Evolutionary conservation across 2,797 vertebrate species (phyloP).

Genomic region (Hippoglossus hippoglossus): DNA sequence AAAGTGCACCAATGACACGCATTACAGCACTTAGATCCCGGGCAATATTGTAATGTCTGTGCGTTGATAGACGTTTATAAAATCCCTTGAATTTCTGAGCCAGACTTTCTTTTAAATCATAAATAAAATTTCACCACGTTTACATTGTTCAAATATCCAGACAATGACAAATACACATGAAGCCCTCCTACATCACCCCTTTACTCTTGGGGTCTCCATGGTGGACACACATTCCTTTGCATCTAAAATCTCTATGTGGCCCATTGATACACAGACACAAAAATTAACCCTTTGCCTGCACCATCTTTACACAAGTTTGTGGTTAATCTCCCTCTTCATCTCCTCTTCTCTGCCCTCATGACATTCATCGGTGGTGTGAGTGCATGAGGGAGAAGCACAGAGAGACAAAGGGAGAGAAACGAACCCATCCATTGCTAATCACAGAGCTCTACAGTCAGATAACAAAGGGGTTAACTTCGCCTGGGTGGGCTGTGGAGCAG

Average conservation of each 20-base stretch:
- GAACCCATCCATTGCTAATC: slow-evolving; percentile 77
- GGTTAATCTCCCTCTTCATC: slow-evolving; percentile 46
- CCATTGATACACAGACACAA: slow-evolving; percentile 27
- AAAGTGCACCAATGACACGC: too few relatives aligned
- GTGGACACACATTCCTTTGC: slow-evolving; percentile 56
- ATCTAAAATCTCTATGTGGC: slow-evolving; percentile 57
- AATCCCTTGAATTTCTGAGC: too few relatives aligned
- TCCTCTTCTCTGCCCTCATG: slow-evolving; percentile 36
- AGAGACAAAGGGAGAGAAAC: slow-evolving; percentile 61
- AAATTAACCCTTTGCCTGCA: slow-evolving; percentile 50
- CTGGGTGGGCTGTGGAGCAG: slow-evolving; percentile 78
- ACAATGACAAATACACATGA: too few relatives aligned
- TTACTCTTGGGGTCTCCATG: slow-evolving; percentile 43
- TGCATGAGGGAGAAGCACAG: slow-evolving; percentile 45
- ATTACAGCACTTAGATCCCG: too few relatives aligned
- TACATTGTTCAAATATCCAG: too few relatives aligned
- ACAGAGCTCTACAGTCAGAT: slow-evolving; percentile 83
- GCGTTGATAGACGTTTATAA: too few relatives aligned
- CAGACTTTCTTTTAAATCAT: too few relatives aligned
- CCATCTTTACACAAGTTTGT: slow-evolving; percentile 10
- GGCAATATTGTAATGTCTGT: too few relatives aligned
- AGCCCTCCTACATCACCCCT: slow-evolving; percentile 21
- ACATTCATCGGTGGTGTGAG: slow-evolving; percentile 60
- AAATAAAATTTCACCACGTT: too few relatives aligned
- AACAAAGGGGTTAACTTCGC: slow-evolving; percentile 85